Evolutionary conservation across 2,113 vertebrate genomes (phyloP).

Genomic region (Phyllostomus discolor): DNA sequence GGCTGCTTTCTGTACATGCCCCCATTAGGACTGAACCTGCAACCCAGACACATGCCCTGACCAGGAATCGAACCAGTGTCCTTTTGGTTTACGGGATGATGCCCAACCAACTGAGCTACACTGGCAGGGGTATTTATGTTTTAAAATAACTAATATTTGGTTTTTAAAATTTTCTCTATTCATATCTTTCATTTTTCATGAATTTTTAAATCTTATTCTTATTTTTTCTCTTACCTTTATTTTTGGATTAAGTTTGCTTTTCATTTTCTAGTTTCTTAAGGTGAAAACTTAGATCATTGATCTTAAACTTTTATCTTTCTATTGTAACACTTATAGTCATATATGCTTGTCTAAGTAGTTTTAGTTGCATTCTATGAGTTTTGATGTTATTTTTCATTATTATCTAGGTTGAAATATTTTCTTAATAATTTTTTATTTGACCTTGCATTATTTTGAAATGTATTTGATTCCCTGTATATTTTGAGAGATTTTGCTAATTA

Average conservation of each 20-base stretch:
- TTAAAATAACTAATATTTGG: no score
- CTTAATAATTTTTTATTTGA: neutral
- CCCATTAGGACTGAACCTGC: no score
- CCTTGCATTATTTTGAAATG: neutral
- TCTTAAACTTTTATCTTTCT: neutral
- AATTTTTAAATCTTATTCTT: neutral
- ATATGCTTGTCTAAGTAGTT: neutral
- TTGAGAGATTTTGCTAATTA: neutral
- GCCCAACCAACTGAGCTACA: no score
- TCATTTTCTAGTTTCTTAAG: neutral
- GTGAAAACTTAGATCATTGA: neutral
- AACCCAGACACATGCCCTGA: no score
- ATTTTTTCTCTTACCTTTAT: neutral
- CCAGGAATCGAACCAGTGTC: no score
- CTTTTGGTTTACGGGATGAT: no score
- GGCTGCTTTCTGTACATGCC: no score
- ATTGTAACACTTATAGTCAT: neutral
- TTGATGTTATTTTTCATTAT: neutral
- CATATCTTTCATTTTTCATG: neutral
- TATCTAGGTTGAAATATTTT: neutral
- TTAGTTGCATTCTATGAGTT: neutral
- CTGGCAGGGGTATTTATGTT: no score
- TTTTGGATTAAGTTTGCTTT: neutral
- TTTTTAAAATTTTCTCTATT: no score
- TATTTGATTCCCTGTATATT: neutral